phyloP scores from a whole-genome alignment of 1,140 invertebrate species.

The Leucophenga varia region DNA sequence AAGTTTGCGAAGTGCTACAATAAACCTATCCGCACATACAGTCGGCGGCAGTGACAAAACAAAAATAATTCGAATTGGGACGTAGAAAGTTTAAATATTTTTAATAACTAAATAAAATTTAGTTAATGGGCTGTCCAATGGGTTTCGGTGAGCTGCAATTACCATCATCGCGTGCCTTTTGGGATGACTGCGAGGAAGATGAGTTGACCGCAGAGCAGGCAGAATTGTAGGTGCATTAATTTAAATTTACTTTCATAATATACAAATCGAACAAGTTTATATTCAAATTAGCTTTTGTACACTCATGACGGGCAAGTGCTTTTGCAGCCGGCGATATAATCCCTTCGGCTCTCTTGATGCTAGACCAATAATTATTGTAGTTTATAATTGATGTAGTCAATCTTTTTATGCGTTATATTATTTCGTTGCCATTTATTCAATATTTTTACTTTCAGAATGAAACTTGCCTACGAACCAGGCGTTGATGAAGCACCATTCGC shows the following conservation, averaged over 20 bases:
- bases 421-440: no score
- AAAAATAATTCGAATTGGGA: no score
- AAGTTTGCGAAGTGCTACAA: no score
- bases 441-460: slow-evolving; percentile 20
- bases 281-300: no score
- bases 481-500: slow-evolving; percentile 7
- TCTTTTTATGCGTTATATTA: no score
- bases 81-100: slow-evolving; percentile 2
- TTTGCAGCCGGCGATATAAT: no score
- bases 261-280: background rate
- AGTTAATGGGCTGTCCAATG: slow-evolving; percentile 39
- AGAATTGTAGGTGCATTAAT: slow-evolving; percentile 8
- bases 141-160: slow-evolving; percentile 50
- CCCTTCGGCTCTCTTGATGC: no score
- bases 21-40: no score
- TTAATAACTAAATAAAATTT: background rate
- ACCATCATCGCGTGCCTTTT: slow-evolving; percentile 48
- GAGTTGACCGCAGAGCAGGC: slow-evolving; percentile 29
- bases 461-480: slow-evolving; percentile 22
- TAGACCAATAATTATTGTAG: no score
- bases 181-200: slow-evolving; percentile 52
- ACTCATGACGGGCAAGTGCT: no score
- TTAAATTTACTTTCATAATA: background rate
- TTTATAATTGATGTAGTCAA: no score
- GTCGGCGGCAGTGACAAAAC: no score